Conservation (phyloP, 2,888 invertebrate species). For the Drosophila parthenogenetica region DNA sequence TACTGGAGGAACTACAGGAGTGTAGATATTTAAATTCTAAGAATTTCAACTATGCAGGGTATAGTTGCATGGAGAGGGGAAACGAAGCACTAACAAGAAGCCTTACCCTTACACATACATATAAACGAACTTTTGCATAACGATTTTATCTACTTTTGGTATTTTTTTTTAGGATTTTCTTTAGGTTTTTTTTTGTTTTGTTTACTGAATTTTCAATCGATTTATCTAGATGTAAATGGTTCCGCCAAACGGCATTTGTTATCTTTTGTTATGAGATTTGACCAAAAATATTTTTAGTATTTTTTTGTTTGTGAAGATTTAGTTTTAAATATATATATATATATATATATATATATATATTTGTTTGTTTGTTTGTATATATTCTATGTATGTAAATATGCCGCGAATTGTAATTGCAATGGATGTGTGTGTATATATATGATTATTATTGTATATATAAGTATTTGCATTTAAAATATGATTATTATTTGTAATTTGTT, state of each 20-base stretch:
- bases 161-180: slow-evolving; percentile 16
- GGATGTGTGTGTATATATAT: slow-evolving; percentile 37
- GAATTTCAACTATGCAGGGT: slow-evolving; percentile 17
- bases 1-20: not conserved
- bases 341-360: too few relatives aligned
- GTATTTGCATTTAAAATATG: slow-evolving; percentile 74
- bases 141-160: slow-evolving; percentile 48
- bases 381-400: slow-evolving; percentile 56
- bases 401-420: slow-evolving; percentile 59
- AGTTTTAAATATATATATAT: not conserved
- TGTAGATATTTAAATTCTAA: slow-evolving; percentile 17
- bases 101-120: slow-evolving; percentile 58
- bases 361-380: slow-evolving; percentile 10
- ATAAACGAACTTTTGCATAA: slow-evolving; percentile 71
- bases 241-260: slow-evolving; percentile 25
- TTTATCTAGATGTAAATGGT: slow-evolving; percentile 43
- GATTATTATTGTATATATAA: slow-evolving; percentile 48
- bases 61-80: slow-evolving; percentile 10
- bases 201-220: slow-evolving; percentile 17
- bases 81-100: slow-evolving; percentile 59
- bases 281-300: slow-evolving; percentile 40
- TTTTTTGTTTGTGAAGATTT: slow-evolving; percentile 1
- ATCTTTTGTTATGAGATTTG: slow-evolving; percentile 50
- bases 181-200: not conserved
- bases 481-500: slow-evolving; percentile 54